These are phyloP conservation scores for Ophioninae sp. DNA, from an alignment of 2,888 invertebrate genomes.

Conservation along the genomic window DNA sequence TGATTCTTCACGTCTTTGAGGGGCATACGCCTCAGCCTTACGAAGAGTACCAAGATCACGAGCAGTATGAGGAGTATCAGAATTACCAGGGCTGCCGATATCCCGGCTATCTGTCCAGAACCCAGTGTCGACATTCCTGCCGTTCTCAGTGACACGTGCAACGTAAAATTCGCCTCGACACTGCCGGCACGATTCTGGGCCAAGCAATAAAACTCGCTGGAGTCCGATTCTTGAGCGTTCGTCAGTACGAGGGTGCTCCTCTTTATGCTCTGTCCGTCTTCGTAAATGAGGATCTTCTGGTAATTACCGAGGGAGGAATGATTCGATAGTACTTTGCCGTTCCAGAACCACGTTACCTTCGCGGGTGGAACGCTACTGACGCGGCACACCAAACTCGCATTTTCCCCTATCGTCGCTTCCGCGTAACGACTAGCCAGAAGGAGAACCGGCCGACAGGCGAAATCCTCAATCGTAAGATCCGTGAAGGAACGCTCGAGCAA, in stretches of 20 bases:
- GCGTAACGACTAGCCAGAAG: slow-evolving; percentile 89
- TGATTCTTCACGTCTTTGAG: slow-evolving; percentile 89
- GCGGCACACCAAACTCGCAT: slow-evolving; percentile 91
- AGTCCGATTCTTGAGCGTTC: slow-evolving; percentile 91
- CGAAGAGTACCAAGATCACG: slow-evolving; percentile 87
- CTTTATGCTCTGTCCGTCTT: slow-evolving; percentile 89
- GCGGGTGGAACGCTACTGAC: slow-evolving; percentile 92
- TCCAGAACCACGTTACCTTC: slow-evolving; percentile 93
- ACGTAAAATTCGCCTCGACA: slow-evolving; percentile 93
- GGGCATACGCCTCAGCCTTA: slow-evolving; percentile 88
- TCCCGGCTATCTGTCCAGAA: slow-evolving; percentile 92
- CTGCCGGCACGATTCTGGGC: slow-evolving; percentile 95
- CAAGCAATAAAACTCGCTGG: slow-evolving; percentile 93
- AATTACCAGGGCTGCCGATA: slow-evolving; percentile 91
- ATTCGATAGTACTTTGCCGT: slow-evolving; percentile 89
- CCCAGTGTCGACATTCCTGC: slow-evolving; percentile 92
- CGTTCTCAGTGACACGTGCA: slow-evolving; percentile 89
- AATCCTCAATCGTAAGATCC: slow-evolving; percentile 90
- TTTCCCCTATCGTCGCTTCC: slow-evolving; percentile 90
- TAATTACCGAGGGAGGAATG: slow-evolving; percentile 90
- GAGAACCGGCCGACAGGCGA: slow-evolving; percentile 92
- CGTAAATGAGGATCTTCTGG: slow-evolving; percentile 89
- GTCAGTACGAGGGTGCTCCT: slow-evolving; percentile 89
- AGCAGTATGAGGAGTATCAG: slow-evolving; percentile 89
- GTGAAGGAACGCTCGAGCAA: slow-evolving; percentile 88